Percentiles rank a stretch among this genome's conserved stretches.
These are phyloP conservation scores for Bradypodion ventrale DNA, from an alignment of 2,797 vertebrate species.

Conservation along the genomic window DNA sequence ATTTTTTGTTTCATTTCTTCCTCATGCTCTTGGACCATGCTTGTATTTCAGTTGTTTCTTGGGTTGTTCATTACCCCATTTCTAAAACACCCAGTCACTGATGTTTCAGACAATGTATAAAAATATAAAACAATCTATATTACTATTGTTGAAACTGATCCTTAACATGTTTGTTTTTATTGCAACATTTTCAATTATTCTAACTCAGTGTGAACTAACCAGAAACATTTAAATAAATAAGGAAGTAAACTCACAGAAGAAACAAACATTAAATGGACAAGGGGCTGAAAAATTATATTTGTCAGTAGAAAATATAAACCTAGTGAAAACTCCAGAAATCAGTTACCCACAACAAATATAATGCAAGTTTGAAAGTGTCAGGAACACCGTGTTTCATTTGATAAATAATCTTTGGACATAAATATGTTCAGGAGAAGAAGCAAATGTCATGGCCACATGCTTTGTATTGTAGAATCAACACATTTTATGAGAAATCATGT, in stretches of 20 bases:
- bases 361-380: not conserved
- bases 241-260: not conserved
- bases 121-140: no score
- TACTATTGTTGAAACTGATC: no score
- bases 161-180: no score
- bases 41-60: not conserved
- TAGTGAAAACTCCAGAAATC: no score
- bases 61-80: no score
- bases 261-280: not conserved
- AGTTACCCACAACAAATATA: not conserved
- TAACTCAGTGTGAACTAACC: no score
- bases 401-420: not conserved
- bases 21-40: constrained; percentile 14
- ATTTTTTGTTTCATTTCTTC: not conserved
- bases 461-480: not conserved
- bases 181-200: no score
- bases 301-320: not conserved
- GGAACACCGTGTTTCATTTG: no score
- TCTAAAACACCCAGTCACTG: no score
- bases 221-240: no score
- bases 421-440: no score
- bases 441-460: not conserved
- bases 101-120: no score
- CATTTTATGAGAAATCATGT: constrained; percentile 7
- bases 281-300: not conserved